These are phyloP conservation scores for Tyrophagus putrescentiae DNA, from an alignment of 1,140 invertebrate genomes.

Conservation along the genomic window DNA sequence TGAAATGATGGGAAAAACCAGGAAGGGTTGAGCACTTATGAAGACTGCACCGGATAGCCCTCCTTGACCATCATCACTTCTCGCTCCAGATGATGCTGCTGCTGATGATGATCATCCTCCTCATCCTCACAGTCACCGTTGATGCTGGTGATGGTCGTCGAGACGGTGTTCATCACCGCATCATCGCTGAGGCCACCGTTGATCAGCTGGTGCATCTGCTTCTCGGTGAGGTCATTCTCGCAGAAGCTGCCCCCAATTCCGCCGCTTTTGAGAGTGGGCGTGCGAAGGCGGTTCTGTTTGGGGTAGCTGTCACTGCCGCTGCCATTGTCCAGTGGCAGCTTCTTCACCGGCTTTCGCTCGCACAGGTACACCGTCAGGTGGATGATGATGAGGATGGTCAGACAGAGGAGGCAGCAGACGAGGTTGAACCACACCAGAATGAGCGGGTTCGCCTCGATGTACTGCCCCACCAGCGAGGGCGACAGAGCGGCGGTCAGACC, in stretches of 20 bases:
- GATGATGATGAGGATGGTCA: slow-evolving; percentile 18
- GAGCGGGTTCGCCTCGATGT: slow-evolving; percentile 19
- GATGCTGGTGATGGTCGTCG: not conserved
- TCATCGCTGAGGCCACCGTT: not conserved
- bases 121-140: too few relatives aligned
- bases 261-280: too few relatives aligned
- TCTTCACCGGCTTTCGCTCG: not conserved
- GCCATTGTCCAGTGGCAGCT: too few relatives aligned
- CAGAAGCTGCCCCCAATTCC: not conserved
- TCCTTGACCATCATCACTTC: too few relatives aligned
- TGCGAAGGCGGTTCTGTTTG: too few relatives aligned
- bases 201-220: not conserved
- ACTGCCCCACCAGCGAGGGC: slow-evolving; percentile 19
- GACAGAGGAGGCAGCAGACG: slow-evolving; percentile 14
- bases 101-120: not conserved
- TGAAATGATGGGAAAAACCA: too few relatives aligned
- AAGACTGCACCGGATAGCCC: too few relatives aligned
- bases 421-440: slow-evolving; percentile 21
- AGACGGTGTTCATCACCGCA: not conserved
- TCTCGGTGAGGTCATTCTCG: not conserved
- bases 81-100: not conserved
- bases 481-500: slow-evolving; percentile 19
- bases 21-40: too few relatives aligned
- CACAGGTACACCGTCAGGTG: slow-evolving; percentile 9
- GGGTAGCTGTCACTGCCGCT: too few relatives aligned